Evolutionary conservation across 1,140 invertebrate genomes (phyloP).

Genomic region (Orchestia grillus): DNA sequence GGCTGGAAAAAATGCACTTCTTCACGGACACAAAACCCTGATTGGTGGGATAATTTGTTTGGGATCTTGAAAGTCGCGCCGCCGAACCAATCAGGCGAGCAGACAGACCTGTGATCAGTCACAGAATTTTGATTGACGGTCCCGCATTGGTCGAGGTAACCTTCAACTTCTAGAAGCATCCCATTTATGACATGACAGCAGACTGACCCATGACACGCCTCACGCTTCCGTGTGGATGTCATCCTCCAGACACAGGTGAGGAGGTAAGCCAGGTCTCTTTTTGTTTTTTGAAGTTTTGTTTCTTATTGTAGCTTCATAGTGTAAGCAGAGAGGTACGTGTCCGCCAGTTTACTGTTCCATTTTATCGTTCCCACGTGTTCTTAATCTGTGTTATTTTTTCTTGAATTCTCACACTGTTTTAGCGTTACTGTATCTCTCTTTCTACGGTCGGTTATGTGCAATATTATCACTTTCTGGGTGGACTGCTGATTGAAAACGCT

Average conservation of each 20-base stretch:
- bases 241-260: background rate
- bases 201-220: background rate
- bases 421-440: background rate
- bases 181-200: background rate
- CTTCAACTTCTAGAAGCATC: background rate
- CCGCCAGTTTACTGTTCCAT: conserved; percentile 51
- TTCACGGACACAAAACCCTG: background rate
- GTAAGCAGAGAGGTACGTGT: conserved; percentile 52
- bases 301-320: conserved; percentile 25
- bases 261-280: conserved; percentile 23
- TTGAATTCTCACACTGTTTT: background rate
- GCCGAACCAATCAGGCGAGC: background rate
- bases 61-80: background rate
- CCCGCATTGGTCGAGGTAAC: background rate
- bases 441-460: background rate
- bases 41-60: background rate
- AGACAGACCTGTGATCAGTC: background rate
- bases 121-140: background rate
- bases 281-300: conserved; percentile 46
- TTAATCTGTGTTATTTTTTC: conserved; percentile 29
- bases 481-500: too few relatives aligned
- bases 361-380: conserved; percentile 50
- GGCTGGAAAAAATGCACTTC: background rate
- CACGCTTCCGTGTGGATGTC: background rate
- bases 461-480: background rate